Conservation (phyloP, 1,140 invertebrate species). For the Platorchestia sp. region DNA sequence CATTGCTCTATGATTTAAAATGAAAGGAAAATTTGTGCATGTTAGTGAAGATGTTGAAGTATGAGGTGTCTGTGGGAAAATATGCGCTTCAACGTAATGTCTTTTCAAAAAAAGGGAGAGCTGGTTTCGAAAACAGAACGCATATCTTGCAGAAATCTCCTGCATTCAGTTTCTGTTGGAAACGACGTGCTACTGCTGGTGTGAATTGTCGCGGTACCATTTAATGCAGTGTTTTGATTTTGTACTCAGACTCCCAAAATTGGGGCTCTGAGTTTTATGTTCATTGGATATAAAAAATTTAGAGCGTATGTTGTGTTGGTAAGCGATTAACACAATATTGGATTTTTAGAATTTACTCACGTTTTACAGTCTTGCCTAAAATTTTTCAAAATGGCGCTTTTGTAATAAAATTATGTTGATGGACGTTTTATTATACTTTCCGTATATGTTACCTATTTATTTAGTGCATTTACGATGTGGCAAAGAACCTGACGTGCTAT, state of each 20-base stretch:
- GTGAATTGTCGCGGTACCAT: background rate
- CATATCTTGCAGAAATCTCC: background rate
- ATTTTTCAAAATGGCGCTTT: background rate
- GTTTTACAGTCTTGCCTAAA: background rate
- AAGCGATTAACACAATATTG: background rate
- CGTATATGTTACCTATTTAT: background rate
- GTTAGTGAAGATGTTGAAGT: background rate
- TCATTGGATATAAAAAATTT: background rate
- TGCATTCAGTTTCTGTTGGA: background rate
- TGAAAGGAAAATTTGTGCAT: background rate
- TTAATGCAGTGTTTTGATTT: background rate
- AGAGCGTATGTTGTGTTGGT: background rate
- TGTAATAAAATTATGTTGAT: background rate
- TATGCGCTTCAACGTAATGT: too few relatives aligned
- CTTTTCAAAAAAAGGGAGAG: too few relatives aligned
- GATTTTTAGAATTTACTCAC: background rate
- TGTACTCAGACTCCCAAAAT: background rate
- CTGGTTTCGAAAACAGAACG: too few relatives aligned
- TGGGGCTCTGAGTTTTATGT: background rate
- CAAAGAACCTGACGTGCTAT: background rate
- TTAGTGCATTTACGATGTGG: background rate
- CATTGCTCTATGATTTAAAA: background rate
- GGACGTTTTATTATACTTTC: background rate
- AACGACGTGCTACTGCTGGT: background rate
- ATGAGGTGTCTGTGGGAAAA: too few relatives aligned